These are phyloP conservation scores for Etheostoma nigrum DNA, from an alignment of 2,797 vertebrate species.

Conservation along the genomic window DNA sequence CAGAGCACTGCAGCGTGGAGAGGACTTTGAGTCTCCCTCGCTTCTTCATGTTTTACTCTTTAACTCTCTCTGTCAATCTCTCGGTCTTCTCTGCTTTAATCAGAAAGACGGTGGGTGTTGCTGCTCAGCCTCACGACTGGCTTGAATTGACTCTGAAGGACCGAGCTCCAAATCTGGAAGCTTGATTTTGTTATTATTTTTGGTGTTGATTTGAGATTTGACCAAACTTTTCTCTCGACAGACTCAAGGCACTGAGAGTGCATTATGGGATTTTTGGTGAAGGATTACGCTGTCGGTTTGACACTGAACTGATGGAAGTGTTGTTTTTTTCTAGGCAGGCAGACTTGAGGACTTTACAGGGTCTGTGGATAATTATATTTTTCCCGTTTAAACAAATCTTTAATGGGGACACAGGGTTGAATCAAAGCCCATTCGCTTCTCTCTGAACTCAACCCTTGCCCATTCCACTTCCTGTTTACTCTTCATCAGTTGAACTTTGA, in stretches of 20 bases:
- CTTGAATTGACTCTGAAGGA: constrained; percentile 58
- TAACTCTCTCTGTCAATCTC: constrained; percentile 35
- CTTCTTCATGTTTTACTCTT: constrained; percentile 50
- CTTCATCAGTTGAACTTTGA: constrained; percentile 63
- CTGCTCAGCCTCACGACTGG: constrained; percentile 61
- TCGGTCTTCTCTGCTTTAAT: constrained; percentile 47
- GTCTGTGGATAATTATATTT: constrained; percentile 42
- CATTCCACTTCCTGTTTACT: constrained; percentile 46
- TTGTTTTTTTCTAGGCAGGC: constrained; percentile 41
- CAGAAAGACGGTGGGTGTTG: constrained; percentile 53
- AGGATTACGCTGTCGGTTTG: constrained; percentile 41
- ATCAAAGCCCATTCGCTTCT: constrained; percentile 51
- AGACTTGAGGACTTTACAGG: constrained; percentile 64
- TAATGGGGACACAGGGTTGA: constrained; percentile 67
- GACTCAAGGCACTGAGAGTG: constrained; percentile 37
- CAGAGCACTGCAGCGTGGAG: constrained; percentile 57
- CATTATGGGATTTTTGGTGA: constrained; percentile 20
- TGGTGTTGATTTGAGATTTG: constrained; percentile 54
- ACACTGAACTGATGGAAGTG: constrained; percentile 52
- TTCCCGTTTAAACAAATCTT: constrained; percentile 29
- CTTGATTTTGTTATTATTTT: constrained; percentile 50
- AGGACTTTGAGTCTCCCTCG: constrained; percentile 34
- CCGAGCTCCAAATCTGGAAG: constrained; percentile 52
- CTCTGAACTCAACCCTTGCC: not conserved
- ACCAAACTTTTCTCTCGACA: constrained; percentile 67